Percentiles rank a stretch among this genome's conserved stretches.
phyloP scores from a whole-genome alignment of 2,797 vertebrate species.

The Pygocentrus nattereri region DNA sequence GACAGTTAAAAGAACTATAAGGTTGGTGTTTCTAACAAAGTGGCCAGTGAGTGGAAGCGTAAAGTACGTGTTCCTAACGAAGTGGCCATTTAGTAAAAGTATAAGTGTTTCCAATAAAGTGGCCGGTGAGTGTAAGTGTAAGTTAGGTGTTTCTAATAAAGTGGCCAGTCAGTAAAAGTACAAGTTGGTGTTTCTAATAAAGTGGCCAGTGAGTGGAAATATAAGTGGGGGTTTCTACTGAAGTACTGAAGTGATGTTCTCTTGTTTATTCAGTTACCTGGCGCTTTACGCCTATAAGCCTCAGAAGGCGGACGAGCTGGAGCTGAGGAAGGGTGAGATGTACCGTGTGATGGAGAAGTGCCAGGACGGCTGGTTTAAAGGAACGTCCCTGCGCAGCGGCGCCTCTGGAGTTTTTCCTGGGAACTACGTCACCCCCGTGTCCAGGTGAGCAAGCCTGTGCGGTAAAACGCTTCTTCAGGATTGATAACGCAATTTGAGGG shows the following conservation, averaged over 20 bases:
- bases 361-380: conserved; percentile 99
- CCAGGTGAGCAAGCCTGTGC: conserved; percentile 77
- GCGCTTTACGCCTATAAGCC: conserved; percentile 97
- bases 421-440: conserved; percentile 97
- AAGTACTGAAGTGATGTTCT: not conserved
- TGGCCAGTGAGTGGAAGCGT: no score
- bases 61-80: no score
- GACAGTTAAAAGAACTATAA: no score
- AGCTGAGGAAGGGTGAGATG: conserved; percentile 97
- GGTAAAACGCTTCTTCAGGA: no score
- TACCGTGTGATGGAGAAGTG: conserved; percentile 99
- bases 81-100: no score
- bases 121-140: no score
- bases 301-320: conserved; percentile 96
- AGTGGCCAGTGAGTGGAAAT: no score
- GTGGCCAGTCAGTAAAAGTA: not conserved
- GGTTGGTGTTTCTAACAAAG: no score
- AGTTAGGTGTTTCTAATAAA: no score
- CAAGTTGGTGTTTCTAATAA: not conserved
- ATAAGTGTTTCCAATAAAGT: no score
- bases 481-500: no score
- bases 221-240: not conserved
- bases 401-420: conserved; percentile 96
- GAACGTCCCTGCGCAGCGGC: conserved; percentile 90
- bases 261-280: conserved; percentile 84